These are phyloP conservation scores for Zosterops borbonicus DNA, from an alignment of 2,113 vertebrate genomes.

Conservation along the genomic window DNA sequence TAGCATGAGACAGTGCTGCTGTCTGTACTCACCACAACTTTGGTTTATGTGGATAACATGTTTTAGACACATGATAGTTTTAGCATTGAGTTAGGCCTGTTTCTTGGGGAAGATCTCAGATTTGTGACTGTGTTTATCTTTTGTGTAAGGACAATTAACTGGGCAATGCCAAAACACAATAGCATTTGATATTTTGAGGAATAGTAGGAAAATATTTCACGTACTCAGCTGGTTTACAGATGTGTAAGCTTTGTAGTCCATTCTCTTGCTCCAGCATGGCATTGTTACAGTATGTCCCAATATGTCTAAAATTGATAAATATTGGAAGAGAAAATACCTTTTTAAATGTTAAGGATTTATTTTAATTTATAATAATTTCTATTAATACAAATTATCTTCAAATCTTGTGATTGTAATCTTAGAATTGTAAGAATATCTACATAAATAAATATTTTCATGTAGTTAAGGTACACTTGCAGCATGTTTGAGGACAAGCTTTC, in stretches of 20 bases:
- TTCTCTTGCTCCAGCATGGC: conserved; percentile 85
- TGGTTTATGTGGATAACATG: conserved; percentile 75
- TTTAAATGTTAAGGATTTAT: conserved; percentile 52
- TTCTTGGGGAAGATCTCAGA: conserved; percentile 73
- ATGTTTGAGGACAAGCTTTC: conserved; percentile 50
- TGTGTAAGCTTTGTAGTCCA: conserved; percentile 86
- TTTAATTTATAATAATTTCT: conserved; percentile 14
- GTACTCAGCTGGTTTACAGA: conserved; percentile 94
- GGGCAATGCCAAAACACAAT: conserved; percentile 83
- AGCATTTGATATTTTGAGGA: conserved; percentile 88
- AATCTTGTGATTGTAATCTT: conserved; percentile 19
- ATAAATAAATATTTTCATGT: conserved; percentile 30
- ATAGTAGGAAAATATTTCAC: conserved; percentile 82
- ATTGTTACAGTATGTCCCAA: conserved; percentile 80
- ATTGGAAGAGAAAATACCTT: conserved; percentile 57
- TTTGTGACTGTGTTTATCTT: conserved; percentile 89
- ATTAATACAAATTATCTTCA: neutral
- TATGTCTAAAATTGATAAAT: conserved; percentile 58
- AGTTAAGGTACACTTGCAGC: conserved; percentile 45
- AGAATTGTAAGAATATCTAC: conserved; percentile 24
- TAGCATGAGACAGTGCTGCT: conserved; percentile 57
- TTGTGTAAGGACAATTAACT: conserved; percentile 83
- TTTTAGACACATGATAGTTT: conserved; percentile 79
- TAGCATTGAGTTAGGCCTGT: conserved; percentile 76
- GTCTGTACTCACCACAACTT: conserved; percentile 63